Conservation (phyloP, 2,113 vertebrate genomes). For the Meles meles region DNA sequence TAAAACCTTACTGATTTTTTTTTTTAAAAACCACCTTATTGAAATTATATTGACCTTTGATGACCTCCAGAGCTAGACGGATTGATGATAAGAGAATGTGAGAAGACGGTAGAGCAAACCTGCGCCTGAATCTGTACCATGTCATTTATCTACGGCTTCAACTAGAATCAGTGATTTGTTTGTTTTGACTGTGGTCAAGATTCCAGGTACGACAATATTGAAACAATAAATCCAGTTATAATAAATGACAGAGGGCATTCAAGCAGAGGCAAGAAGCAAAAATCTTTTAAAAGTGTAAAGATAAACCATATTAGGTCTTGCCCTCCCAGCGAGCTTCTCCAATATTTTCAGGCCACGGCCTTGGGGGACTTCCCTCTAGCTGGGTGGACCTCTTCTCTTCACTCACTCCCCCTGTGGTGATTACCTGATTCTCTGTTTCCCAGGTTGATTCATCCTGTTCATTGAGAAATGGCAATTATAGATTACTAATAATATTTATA, state of each 20-base stretch:
- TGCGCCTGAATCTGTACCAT: not conserved
- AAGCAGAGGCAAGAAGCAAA: constrained; percentile 15
- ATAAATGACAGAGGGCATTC: not conserved
- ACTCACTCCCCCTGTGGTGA: not conserved
- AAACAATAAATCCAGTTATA: constrained; percentile 29
- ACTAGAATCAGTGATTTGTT: not conserved
- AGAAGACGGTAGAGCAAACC: not conserved
- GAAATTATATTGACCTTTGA: not conserved
- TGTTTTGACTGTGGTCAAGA: not conserved
- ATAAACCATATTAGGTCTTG: not conserved
- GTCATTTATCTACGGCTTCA: not conserved
- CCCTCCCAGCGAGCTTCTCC: not conserved
- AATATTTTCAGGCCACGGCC: not conserved
- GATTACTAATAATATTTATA: not conserved
- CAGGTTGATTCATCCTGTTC: not conserved
- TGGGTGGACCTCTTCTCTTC: not conserved
- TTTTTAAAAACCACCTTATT: not conserved
- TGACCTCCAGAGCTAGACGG: not conserved
- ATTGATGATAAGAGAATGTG: not conserved
- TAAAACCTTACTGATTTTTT: not conserved
- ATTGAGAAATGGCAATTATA: not conserved
- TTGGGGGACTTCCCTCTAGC: accelerated
- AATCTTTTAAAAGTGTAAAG: not conserved
- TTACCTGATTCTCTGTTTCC: not conserved
- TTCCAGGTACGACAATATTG: not conserved